Evolutionary conservation across 2,797 vertebrate genomes (phyloP), one percentile per base, ranked within the genome.

Genomic region (Leucoraja ocellata): DNA sequence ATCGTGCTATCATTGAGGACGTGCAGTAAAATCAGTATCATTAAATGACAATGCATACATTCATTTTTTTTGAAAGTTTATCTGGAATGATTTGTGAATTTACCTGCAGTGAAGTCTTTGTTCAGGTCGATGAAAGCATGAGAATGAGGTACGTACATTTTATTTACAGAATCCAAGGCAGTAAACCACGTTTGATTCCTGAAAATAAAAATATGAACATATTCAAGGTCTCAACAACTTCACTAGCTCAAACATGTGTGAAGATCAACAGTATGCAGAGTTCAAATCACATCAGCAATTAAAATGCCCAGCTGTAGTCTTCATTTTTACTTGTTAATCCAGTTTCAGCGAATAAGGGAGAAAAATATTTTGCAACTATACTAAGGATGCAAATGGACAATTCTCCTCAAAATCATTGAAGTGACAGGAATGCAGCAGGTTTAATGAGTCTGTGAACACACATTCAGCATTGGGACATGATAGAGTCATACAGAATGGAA

Each of bases 121-220:
- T 97, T 98, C 94, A 99, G 96, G 95, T 99, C 98, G 94, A 99
- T 98, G 94, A 99, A 99, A 0, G 98, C 98, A 79, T 99, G 98
- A 61, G 99, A 98, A 94, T 99, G 99, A 11, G 99, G 99, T 76
- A 94, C 94, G 6, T 96, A 95, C 97, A 99, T 97, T 14, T 93
- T 93, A 84, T 94, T 95, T 1, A 93, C 11, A 83, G 95, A 95
- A 86, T 95, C 95, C 93, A 99, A 93, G 0, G 96, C 97, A 73
- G 94, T 94, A 39, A 96, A 95, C 95, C 97, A 98, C 0, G 93
- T 94, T 68, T 95, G 95, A 86, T 93, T 96, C 95, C 99, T 99
- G 93, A 54, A 39, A 63, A 93, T 83, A 74, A 93, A 92, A 54
- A 23, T 74, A 23, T 74, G 21, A 74, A 7, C 14, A 71, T 92